These are phyloP conservation scores for Phaenicophaeus curvirostris DNA, from an alignment of 2,797 vertebrate species.

Conservation along the genomic window DNA sequence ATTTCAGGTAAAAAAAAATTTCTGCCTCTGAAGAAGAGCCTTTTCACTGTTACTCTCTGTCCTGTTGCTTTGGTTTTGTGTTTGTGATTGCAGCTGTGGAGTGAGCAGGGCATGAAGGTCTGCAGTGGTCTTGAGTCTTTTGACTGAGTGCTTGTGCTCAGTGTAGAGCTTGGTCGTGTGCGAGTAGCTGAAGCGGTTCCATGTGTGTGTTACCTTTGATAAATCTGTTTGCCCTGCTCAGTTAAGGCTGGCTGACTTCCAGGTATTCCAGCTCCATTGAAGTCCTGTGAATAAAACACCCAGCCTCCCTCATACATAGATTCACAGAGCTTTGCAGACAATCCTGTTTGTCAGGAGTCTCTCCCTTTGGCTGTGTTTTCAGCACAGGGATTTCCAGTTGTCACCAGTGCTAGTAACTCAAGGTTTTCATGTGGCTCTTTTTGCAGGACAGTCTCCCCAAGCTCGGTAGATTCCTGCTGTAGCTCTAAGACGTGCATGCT, in stretches of 20 bases:
- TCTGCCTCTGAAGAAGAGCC: neutral
- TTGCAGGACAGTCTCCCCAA: neutral
- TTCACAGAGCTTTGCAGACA: constrained; percentile 5
- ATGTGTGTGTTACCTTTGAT: constrained; percentile 36
- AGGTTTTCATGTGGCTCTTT: neutral
- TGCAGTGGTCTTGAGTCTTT: neutral
- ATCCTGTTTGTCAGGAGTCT: constrained; percentile 1
- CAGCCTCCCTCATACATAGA: constrained; percentile 6
- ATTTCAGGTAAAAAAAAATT: neutral
- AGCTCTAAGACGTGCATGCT: neutral
- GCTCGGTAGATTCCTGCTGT: neutral
- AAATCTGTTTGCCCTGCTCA: constrained; percentile 45
- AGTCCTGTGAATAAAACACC: constrained; percentile 39
- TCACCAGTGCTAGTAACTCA: neutral
- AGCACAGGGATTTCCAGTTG: neutral
- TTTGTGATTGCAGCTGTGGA: neutral
- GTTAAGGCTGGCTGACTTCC: constrained; percentile 38
- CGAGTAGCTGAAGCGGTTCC: neutral
- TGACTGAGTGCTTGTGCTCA: neutral
- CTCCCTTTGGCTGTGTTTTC: neutral
- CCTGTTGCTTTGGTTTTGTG: neutral
- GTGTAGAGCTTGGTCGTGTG: neutral
- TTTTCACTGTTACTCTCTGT: neutral
- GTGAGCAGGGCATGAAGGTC: neutral
- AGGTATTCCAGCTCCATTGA: constrained; percentile 38